phyloP scores from a whole-genome alignment of 2,113 vertebrate genomes.

The Orycteropus afer region DNA sequence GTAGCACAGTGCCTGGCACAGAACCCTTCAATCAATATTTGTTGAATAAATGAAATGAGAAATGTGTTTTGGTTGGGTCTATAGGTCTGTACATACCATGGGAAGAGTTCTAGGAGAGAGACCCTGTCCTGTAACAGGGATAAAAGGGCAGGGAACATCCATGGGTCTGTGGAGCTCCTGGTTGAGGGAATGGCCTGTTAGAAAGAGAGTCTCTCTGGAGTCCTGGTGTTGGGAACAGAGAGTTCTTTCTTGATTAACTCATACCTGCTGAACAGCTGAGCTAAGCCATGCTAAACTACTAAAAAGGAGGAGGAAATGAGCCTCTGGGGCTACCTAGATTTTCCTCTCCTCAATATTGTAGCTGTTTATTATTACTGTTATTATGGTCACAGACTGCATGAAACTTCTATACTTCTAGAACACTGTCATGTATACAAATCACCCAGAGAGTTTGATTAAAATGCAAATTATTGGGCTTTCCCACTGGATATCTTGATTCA shows the following conservation, averaged over 20 bases:
- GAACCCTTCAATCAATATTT: neutral
- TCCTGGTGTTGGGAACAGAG: neutral
- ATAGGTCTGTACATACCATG: neutral
- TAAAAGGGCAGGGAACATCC: neutral
- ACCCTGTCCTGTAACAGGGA: neutral
- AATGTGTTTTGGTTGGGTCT: neutral
- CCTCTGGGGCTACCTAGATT: neutral
- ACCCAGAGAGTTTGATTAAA: neutral
- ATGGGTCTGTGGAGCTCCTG: neutral
- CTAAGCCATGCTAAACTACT: neutral
- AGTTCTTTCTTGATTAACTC: neutral
- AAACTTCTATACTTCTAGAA: neutral
- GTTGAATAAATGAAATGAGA: neutral
- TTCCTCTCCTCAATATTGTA: neutral
- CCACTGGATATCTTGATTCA: neutral
- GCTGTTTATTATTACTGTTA: neutral
- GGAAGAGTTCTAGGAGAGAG: neutral
- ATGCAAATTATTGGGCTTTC: neutral
- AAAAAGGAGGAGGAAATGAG: too few species aligned
- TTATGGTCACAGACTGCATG: neutral
- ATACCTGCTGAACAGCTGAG: neutral
- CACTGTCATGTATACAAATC: neutral
- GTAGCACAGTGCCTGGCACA: neutral
- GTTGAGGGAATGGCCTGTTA: neutral
- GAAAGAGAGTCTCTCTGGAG: neutral